These are phyloP conservation scores for Anastrepha ludens DNA, from an alignment of 1,140 invertebrate species.

Conservation along the genomic window DNA sequence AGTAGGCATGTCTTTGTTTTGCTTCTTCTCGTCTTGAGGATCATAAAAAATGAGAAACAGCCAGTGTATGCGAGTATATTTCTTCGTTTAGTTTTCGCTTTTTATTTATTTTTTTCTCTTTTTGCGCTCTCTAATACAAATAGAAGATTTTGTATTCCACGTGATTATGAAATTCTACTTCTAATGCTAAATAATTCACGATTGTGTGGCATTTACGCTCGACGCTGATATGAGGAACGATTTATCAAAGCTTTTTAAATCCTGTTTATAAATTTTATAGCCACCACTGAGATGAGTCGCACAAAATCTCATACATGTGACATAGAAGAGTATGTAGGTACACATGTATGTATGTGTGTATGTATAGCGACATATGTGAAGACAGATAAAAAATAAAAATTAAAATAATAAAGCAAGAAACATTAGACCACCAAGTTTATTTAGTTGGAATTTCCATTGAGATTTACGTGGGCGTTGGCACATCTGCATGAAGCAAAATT, in stretches of 20 bases:
- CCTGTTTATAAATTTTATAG: slow-evolving; percentile 29
- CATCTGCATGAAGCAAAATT: background rate
- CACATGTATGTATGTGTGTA: no score
- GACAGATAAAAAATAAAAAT: no score
- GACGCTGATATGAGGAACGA: slow-evolving; percentile 18
- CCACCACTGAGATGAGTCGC: background rate
- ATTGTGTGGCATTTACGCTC: slow-evolving; percentile 2
- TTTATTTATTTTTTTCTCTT: background rate
- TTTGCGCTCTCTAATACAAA: background rate
- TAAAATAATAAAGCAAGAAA: no score
- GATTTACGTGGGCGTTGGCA: slow-evolving; percentile 26
- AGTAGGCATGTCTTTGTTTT: background rate
- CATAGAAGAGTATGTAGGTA: background rate
- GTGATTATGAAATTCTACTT: slow-evolving; percentile 36
- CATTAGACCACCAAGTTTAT: background rate
- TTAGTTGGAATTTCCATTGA: slow-evolving; percentile 29
- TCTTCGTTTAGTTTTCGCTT: background rate
- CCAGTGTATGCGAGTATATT: background rate
- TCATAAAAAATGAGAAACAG: no score
- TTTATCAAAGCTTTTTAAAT: slow-evolving; percentile 39
- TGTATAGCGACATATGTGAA: no score
- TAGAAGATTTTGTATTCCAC: background rate
- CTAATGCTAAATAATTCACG: slow-evolving; percentile 32
- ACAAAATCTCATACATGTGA: slow-evolving; percentile 6
- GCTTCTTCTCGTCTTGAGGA: background rate